These are phyloP conservation scores for Apis laboriosa DNA, from an alignment of 1,140 invertebrate genomes.

Conservation along the genomic window DNA sequence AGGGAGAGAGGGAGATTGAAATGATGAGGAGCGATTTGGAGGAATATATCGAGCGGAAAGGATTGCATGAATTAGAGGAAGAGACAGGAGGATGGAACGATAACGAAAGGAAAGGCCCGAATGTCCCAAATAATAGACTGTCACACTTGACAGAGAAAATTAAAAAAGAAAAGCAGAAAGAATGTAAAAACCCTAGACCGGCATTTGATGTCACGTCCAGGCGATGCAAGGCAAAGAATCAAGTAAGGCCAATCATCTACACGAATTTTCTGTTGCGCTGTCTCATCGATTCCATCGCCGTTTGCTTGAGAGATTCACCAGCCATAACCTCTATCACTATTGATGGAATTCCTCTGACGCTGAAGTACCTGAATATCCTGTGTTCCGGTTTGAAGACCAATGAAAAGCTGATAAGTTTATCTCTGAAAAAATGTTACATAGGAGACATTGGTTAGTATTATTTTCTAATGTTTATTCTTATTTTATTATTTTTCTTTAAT, in stretches of 20 bases:
- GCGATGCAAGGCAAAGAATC: constrained; percentile 31
- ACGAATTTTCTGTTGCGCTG: constrained; percentile 63
- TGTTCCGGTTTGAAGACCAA: constrained; percentile 50
- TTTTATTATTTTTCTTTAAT: background rate
- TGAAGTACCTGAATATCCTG: constrained; percentile 57
- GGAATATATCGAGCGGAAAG: no score
- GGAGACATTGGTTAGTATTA: constrained; percentile 53
- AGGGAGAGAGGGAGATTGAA: background rate
- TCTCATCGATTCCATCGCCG: constrained; percentile 59
- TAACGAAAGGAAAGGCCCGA: background rate
- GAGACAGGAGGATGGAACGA: background rate
- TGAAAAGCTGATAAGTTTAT: constrained; percentile 45
- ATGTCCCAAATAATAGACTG: background rate
- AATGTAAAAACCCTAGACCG: constrained; percentile 9
- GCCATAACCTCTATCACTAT: constrained; percentile 53
- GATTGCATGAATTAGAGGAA: background rate
- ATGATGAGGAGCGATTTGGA: background rate
- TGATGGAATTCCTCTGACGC: constrained; percentile 59
- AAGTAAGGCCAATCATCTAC: constrained; percentile 52
- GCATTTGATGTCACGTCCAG: constrained; percentile 43
- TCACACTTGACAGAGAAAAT: background rate
- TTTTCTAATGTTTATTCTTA: background rate
- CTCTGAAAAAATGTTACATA: constrained; percentile 56
- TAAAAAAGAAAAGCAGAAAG: background rate
- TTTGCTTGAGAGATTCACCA: constrained; percentile 42